Evolutionary conservation across 2,797 vertebrate genomes (phyloP).

Genomic region (Sebastes ruberrimus): DNA sequence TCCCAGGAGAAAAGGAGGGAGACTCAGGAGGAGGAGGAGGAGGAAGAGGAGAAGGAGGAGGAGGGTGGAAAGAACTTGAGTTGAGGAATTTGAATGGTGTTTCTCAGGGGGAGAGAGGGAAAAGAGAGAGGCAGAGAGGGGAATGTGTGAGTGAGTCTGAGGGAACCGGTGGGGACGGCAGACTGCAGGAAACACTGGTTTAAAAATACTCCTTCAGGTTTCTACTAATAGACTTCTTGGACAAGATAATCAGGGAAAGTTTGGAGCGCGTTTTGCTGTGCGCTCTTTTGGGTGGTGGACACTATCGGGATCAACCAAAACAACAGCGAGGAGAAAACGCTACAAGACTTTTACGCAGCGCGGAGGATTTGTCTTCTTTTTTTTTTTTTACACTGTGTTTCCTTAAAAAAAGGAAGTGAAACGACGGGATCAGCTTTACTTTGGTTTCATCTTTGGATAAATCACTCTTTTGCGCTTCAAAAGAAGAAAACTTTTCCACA

Average conservation of each 20-base stretch:
- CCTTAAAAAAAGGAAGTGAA: slow-evolving; percentile 46
- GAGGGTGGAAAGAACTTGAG: slow-evolving; percentile 74
- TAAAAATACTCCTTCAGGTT: slow-evolving; percentile 36
- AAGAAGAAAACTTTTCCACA: background rate
- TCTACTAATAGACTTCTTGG: slow-evolving; percentile 39
- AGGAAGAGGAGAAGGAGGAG: slow-evolving; percentile 27
- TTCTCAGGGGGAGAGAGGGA: slow-evolving; percentile 61
- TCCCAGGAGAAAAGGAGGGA: slow-evolving; percentile 60
- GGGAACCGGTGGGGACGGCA: slow-evolving; percentile 52
- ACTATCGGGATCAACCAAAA: slow-evolving; percentile 9
- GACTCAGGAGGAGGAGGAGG: slow-evolving; percentile 32
- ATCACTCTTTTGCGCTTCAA: background rate
- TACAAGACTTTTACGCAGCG: background rate
- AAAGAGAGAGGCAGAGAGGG: slow-evolving; percentile 35
- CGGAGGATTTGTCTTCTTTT: background rate
- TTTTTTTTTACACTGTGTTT: background rate
- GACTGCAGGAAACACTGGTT: slow-evolving; percentile 30
- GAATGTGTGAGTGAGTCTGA: slow-evolving; percentile 49
- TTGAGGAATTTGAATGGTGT: slow-evolving; percentile 83
- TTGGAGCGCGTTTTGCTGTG: background rate
- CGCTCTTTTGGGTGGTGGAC: background rate
- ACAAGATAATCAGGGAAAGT: background rate
- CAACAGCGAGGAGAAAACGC: background rate
- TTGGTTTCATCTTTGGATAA: slow-evolving; percentile 28
- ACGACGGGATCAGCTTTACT: background rate